These are phyloP conservation scores for Urocolius indicus DNA, from an alignment of 2,113 vertebrate species.

Conservation along the genomic window DNA sequence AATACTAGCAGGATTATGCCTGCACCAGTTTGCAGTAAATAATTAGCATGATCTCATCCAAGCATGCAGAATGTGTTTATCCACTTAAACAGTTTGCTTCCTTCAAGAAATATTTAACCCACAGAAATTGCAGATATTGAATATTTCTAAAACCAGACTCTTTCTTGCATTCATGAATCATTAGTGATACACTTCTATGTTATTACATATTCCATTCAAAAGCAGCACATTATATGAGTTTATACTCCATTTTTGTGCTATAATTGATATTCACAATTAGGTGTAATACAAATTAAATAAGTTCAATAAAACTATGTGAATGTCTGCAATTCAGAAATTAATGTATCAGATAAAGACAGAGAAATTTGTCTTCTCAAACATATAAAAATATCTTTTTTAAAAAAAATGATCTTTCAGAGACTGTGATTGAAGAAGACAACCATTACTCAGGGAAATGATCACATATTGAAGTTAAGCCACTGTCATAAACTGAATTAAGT, in stretches of 20 bases:
- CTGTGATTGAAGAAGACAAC: neutral
- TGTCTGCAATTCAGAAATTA: neutral
- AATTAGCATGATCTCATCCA: neutral
- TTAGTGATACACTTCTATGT: neutral
- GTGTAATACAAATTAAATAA: neutral
- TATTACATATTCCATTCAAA: neutral
- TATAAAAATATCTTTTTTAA: neutral
- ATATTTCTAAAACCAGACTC: neutral
- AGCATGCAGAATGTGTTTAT: conserved; percentile 29
- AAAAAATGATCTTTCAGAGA: neutral
- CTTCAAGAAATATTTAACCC: conserved; percentile 35
- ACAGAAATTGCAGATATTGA: neutral
- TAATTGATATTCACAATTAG: neutral
- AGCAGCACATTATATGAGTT: neutral
- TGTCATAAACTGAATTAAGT: neutral
- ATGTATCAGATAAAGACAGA: neutral
- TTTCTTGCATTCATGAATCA: neutral
- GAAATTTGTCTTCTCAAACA: neutral
- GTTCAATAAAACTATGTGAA: neutral
- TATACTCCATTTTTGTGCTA: neutral
- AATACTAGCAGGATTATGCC: neutral
- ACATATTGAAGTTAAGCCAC: neutral
- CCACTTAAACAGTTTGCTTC: neutral
- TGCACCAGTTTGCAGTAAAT: neutral
- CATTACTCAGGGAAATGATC: neutral